Evolutionary conservation across 2,797 vertebrate species (phyloP).

Genomic region (Amphiprion clarkii): DNA sequence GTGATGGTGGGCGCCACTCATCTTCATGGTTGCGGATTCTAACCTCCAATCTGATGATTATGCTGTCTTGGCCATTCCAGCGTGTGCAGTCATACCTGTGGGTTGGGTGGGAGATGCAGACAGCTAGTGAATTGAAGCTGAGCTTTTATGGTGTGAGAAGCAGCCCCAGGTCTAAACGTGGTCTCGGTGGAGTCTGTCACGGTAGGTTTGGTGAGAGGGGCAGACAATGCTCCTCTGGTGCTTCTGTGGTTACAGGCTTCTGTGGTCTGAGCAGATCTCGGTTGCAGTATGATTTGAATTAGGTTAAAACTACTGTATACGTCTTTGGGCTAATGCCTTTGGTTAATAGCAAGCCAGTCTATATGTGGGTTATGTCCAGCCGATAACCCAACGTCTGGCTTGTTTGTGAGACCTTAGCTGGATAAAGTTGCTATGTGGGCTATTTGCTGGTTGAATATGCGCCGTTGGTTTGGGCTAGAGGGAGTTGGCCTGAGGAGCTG

Average conservation of each 20-base stretch:
- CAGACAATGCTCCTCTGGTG: constrained; percentile 73
- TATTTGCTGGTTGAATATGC: constrained; percentile 59
- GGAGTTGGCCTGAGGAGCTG: constrained; percentile 70
- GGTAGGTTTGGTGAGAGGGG: constrained; percentile 72
- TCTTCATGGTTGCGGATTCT: constrained; percentile 75
- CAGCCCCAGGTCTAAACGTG: constrained; percentile 64
- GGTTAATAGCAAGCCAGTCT: constrained; percentile 54
- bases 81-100: constrained; percentile 77
- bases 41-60: constrained; percentile 79
- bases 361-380: constrained; percentile 52
- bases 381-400: constrained; percentile 49
- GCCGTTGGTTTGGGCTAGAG: constrained; percentile 65
- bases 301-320: constrained; percentile 55
- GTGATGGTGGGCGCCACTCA: constrained; percentile 75
- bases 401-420: constrained; percentile 52
- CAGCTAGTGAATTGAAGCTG: constrained; percentile 73
- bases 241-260: constrained; percentile 62
- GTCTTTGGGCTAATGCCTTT: constrained; percentile 62
- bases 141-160: constrained; percentile 78
- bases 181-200: constrained; percentile 79
- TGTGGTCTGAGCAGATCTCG: constrained; percentile 57
- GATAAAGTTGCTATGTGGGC: constrained; percentile 66
- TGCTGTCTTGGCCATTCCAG: constrained; percentile 72
- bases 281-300: constrained; percentile 63
- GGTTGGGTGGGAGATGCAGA: constrained; percentile 77